phyloP scores from a whole-genome alignment of 1,140 invertebrate genomes.

The Drosophila elegans region DNA sequence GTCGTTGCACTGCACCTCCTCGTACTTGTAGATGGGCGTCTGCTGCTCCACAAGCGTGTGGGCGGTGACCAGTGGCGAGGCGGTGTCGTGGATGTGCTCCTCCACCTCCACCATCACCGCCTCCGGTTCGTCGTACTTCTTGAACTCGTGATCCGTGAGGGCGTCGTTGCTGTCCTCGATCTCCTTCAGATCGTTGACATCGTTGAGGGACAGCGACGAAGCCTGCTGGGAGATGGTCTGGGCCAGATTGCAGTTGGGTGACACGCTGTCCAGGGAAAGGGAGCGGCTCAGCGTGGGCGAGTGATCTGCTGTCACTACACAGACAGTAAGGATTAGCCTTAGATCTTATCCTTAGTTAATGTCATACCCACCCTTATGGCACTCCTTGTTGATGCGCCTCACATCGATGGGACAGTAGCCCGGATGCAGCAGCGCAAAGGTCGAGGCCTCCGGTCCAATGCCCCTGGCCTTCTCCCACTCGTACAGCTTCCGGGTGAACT shows the following conservation, averaged over 20 bases:
- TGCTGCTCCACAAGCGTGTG: slow-evolving; percentile 87
- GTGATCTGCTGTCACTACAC: slow-evolving; percentile 57
- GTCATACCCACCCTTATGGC: slow-evolving; percentile 54
- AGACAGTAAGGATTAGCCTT: neutral
- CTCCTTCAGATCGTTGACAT: slow-evolving; percentile 87
- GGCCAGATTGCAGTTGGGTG: slow-evolving; percentile 85
- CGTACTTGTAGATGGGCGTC: slow-evolving; percentile 89
- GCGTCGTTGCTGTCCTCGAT: slow-evolving; percentile 81
- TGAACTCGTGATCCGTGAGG: slow-evolving; percentile 81
- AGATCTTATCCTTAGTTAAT: neutral
- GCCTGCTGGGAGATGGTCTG: slow-evolving; percentile 87
- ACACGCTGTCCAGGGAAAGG: slow-evolving; percentile 90
- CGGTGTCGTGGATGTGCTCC: slow-evolving; percentile 89
- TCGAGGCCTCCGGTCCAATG: slow-evolving; percentile 92
- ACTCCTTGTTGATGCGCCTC: slow-evolving; percentile 71
- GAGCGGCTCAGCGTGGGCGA: slow-evolving; percentile 87
- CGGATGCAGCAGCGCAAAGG: slow-evolving; percentile 90
- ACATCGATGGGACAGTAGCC: slow-evolving; percentile 85
- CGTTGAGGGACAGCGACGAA: slow-evolving; percentile 90
- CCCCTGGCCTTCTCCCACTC: slow-evolving; percentile 95
- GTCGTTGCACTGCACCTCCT: slow-evolving; percentile 85
- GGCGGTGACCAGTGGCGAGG: slow-evolving; percentile 87
- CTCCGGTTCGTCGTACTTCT: slow-evolving; percentile 86
- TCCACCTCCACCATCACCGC: slow-evolving; percentile 90
- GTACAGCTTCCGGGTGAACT: slow-evolving; percentile 94